A percentile compares a stretch with the other conserved stretches of the same genome.
Conservation (phyloP, 2,888 invertebrate genomes). For the Calliopum simillimum region DNA sequence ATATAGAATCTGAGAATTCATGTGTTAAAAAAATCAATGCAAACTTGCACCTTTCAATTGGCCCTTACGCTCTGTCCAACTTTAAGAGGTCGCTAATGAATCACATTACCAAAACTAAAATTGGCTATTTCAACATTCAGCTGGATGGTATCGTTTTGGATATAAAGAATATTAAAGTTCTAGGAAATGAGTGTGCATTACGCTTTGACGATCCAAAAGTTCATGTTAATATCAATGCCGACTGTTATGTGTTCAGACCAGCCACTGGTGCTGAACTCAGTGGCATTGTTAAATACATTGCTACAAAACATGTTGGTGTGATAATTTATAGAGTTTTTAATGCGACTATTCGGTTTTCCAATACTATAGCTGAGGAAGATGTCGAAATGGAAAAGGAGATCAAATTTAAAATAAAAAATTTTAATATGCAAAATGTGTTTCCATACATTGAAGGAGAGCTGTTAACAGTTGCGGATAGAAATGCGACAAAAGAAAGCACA, state of each 20-base stretch:
- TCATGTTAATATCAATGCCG: slow-evolving; percentile 72
- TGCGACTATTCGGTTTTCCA: slow-evolving; percentile 70
- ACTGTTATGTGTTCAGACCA: slow-evolving; percentile 76
- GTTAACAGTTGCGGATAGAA: slow-evolving; percentile 39
- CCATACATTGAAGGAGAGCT: slow-evolving; percentile 66
- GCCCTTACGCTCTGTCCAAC: slow-evolving; percentile 70
- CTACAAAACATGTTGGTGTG: slow-evolving; percentile 71
- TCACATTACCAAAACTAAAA: slow-evolving; percentile 63
- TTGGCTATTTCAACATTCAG: slow-evolving; percentile 69
- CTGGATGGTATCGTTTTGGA: slow-evolving; percentile 73
- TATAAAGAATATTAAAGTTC: slow-evolving; percentile 72
- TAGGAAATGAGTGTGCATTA: slow-evolving; percentile 68
- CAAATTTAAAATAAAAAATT: slow-evolving; percentile 62
- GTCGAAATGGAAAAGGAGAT: slow-evolving; percentile 67
- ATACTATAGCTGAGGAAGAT: slow-evolving; percentile 49
- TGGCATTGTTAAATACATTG: slow-evolving; percentile 72
- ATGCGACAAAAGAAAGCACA: too few species aligned
- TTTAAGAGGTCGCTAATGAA: slow-evolving; percentile 69
- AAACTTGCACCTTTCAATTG: slow-evolving; percentile 69
- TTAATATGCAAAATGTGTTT: slow-evolving; percentile 58
- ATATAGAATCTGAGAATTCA: slow-evolving; percentile 68
- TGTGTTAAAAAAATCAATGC: slow-evolving; percentile 68
- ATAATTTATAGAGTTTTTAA: slow-evolving; percentile 76
- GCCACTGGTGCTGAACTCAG: slow-evolving; percentile 69
- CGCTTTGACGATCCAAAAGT: slow-evolving; percentile 71